phyloP scores from a whole-genome alignment of 2,888 invertebrate species.

The Ectemnius lituratus region DNA sequence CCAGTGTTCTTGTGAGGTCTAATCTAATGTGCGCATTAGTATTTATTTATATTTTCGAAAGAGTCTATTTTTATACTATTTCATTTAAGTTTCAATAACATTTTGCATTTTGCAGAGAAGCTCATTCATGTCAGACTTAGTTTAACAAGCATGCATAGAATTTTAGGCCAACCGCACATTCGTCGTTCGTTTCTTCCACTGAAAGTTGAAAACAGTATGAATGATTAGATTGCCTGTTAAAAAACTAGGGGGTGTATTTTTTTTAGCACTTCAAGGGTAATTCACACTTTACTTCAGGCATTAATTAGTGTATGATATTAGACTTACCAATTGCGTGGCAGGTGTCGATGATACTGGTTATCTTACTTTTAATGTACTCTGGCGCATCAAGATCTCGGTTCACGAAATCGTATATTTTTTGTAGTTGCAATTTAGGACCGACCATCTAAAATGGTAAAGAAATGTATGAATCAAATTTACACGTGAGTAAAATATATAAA shows the following conservation, averaged over 20 bases:
- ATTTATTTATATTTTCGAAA: too few species aligned
- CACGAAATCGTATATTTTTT: background rate
- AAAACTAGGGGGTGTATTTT: too few species aligned
- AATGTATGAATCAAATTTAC: too few species aligned
- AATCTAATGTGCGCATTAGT: too few species aligned
- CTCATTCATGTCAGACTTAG: too few species aligned
- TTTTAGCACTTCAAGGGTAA: too few species aligned
- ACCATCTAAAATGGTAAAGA: slow-evolving; percentile 9
- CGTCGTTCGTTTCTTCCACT: slow-evolving; percentile 15
- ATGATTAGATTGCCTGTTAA: background rate
- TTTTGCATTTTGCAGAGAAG: too few species aligned
- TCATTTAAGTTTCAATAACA: too few species aligned
- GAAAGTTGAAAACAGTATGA: slow-evolving; percentile 9
- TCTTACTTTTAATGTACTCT: background rate
- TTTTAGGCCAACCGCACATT: background rate
- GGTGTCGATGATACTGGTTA: background rate
- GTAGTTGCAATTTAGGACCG: background rate
- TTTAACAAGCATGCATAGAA: slow-evolving; percentile 5
- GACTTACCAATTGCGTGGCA: background rate
- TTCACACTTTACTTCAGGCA: too few species aligned
- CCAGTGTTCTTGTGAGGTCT: too few species aligned
- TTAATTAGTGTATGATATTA: background rate
- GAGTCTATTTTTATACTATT: too few species aligned
- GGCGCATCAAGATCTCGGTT: background rate
- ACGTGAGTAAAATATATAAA: background rate